Evolutionary conservation across 2,888 invertebrate species (phyloP).

Genomic region (Trilocha varians): DNA sequence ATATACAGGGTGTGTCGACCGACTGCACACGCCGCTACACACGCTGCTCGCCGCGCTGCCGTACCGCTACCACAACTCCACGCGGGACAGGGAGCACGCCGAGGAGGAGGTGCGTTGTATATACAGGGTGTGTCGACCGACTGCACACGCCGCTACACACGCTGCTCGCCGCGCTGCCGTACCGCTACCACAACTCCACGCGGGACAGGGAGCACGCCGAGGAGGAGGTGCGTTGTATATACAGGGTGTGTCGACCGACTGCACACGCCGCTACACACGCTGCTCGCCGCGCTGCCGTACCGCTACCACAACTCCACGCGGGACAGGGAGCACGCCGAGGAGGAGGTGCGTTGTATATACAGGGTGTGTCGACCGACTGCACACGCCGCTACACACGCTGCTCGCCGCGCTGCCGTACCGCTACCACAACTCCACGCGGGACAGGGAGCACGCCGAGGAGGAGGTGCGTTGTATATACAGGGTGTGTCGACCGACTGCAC

Average conservation of each 20-base stretch:
- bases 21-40: conserved; percentile 80
- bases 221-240: conserved; percentile 32
- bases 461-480: conserved; percentile 25
- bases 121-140: conserved; percentile 80
- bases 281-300: conserved; percentile 82
- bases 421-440: conserved; percentile 38
- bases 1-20: conserved; percentile 77
- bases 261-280: conserved; percentile 80
- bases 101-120: conserved; percentile 33
- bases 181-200: conserved; percentile 47
- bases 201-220: conserved; percentile 13
- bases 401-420: conserved; percentile 81
- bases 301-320: conserved; percentile 45
- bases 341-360: conserved; percentile 29
- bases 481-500: conserved; percentile 84
- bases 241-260: conserved; percentile 81
- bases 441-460: conserved; percentile 20
- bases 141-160: conserved; percentile 81
- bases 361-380: conserved; percentile 82
- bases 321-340: conserved; percentile 15
- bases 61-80: conserved; percentile 53
- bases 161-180: conserved; percentile 83
- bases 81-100: conserved; percentile 11
- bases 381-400: conserved; percentile 81
- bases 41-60: conserved; percentile 85